Evolutionary conservation across 2,113 vertebrate species (phyloP).

Genomic region (Chinchilla lanigera): DNA sequence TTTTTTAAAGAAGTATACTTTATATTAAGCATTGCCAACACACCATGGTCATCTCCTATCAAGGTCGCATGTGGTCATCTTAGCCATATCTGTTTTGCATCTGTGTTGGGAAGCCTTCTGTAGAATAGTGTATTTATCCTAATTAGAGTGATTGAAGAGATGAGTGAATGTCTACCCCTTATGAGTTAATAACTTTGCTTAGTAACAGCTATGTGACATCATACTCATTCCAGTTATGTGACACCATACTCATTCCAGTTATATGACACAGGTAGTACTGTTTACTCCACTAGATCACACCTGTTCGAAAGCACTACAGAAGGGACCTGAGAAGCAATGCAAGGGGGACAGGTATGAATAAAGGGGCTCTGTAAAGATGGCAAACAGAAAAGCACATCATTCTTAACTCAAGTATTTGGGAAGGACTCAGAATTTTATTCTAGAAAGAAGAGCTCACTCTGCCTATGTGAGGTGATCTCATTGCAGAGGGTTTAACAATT

Average conservation of each 20-base stretch:
- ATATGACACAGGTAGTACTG: neutral
- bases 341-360: neutral
- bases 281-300: neutral
- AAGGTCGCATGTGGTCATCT: neutral
- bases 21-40: neutral
- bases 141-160: neutral
- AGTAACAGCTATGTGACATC: neutral
- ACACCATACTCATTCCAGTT: neutral
- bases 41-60: neutral
- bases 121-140: neutral
- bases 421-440: neutral
- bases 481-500: neutral
- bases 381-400: neutral
- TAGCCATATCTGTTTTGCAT: neutral
- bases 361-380: accelerated
- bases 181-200: neutral
- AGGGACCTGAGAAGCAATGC: neutral
- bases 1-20: neutral
- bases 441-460: neutral
- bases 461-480: neutral
- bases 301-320: neutral
- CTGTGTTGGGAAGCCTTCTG: neutral
- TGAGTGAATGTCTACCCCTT: neutral
- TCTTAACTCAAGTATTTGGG: neutral
- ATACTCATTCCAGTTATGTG: neutral